phyloP scores from a whole-genome alignment of 2,888 invertebrate species.

The Melolontha melolontha region DNA sequence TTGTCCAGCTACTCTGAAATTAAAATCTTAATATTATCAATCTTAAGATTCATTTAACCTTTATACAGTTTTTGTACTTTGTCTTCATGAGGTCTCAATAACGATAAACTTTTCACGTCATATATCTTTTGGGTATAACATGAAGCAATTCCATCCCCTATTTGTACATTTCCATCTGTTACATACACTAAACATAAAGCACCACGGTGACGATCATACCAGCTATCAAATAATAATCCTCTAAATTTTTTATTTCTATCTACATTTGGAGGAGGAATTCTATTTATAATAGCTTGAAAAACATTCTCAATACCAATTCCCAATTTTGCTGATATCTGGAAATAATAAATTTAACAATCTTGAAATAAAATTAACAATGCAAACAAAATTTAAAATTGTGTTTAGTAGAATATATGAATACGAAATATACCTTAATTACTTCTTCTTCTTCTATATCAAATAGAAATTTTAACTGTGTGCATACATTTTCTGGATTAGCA shows the following conservation, averaged over 20 bases:
- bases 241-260: conserved; percentile 74
- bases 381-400: no score
- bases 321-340: conserved; percentile 87
- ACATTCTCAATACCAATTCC: conserved; percentile 87
- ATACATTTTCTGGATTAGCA: conserved; percentile 87
- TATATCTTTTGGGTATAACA: conserved; percentile 79
- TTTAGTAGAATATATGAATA: no score
- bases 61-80: conserved; percentile 73
- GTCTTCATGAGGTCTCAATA: conserved; percentile 83
- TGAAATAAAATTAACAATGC: conserved; percentile 6
- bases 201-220: conserved; percentile 91
- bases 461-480: conserved; percentile 80
- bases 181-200: conserved; percentile 83
- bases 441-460: conserved; percentile 83
- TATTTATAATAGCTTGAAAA: conserved; percentile 81
- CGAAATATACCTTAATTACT: conserved; percentile 77
- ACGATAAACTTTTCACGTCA: conserved; percentile 81
- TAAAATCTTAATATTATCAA: background rate
- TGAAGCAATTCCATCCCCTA: conserved; percentile 83
- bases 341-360: conserved; percentile 11
- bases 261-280: conserved; percentile 80
- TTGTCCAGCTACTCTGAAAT: conserved; percentile 83
- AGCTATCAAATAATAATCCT: conserved; percentile 92
- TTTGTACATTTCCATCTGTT: conserved; percentile 78
- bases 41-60: conserved; percentile 8